These are phyloP conservation scores for Willisornis vidua DNA, from an alignment of 2,113 vertebrate genomes.

Conservation along the genomic window DNA sequence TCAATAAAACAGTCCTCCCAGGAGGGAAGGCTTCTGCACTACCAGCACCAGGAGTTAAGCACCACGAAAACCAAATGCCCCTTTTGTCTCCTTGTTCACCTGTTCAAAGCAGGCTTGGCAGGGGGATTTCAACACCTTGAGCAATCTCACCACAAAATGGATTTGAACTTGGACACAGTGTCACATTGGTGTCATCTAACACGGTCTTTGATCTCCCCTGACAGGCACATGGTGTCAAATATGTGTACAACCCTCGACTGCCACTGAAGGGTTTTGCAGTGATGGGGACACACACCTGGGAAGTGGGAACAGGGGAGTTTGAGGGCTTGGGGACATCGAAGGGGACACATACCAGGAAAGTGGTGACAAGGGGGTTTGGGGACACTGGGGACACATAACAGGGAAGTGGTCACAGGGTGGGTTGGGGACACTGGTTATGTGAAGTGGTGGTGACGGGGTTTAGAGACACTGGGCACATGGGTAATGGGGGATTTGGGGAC, in stretches of 20 bases:
- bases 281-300: too few species aligned
- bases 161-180: neutral
- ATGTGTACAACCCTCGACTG: neutral
- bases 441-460: too few species aligned
- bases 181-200: fast-evolving
- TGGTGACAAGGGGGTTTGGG: too few species aligned
- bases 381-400: too few species aligned
- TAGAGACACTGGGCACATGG: too few species aligned
- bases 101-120: neutral
- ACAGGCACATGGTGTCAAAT: fast-evolving
- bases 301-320: too few species aligned
- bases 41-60: neutral
- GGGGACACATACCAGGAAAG: too few species aligned
- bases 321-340: too few species aligned
- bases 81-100: neutral
- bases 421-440: too few species aligned
- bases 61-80: fast-evolving
- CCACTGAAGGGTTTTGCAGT: neutral
- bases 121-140: neutral
- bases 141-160: neutral
- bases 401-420: too few species aligned
- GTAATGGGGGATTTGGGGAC: too few species aligned
- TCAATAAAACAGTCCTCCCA: neutral
- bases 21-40: neutral
- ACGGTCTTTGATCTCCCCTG: neutral